Conservation (phyloP, 2,113 vertebrate species). For the Platycercus adscitus region DNA sequence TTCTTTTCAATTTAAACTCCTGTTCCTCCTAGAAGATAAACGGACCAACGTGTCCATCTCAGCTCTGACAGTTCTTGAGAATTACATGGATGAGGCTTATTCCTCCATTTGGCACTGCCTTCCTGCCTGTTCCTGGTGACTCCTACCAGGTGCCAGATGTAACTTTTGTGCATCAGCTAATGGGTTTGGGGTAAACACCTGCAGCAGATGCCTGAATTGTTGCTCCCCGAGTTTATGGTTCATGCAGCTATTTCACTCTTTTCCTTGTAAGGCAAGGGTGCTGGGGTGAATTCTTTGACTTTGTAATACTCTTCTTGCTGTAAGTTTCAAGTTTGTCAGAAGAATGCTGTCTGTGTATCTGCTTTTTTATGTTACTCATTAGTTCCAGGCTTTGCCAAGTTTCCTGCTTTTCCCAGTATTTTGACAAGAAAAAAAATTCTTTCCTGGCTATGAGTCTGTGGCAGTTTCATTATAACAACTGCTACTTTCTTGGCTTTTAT, state of each 20-base stretch:
- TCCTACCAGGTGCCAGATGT: not conserved
- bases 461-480: not conserved
- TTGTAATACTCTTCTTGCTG: not conserved
- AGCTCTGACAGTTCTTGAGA: not conserved
- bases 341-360: not conserved
- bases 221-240: not conserved
- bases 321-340: not conserved
- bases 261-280: not conserved
- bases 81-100: fast-evolving
- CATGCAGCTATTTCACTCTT: not conserved
- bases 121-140: not conserved
- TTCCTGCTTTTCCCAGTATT: not conserved
- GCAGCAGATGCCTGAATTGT: not conserved
- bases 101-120: not conserved
- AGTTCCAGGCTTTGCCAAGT: not conserved
- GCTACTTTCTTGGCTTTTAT: not conserved
- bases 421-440: not conserved
- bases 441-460: not conserved
- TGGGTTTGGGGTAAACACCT: not conserved
- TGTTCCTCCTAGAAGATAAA: not conserved
- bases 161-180: fast-evolving
- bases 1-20: not conserved
- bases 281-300: not conserved
- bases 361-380: not conserved
- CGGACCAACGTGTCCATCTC: not conserved